Base-by-base conservation (phyloP, 2,888 invertebrate species). In the Cataglyphis albicans region DNA sequence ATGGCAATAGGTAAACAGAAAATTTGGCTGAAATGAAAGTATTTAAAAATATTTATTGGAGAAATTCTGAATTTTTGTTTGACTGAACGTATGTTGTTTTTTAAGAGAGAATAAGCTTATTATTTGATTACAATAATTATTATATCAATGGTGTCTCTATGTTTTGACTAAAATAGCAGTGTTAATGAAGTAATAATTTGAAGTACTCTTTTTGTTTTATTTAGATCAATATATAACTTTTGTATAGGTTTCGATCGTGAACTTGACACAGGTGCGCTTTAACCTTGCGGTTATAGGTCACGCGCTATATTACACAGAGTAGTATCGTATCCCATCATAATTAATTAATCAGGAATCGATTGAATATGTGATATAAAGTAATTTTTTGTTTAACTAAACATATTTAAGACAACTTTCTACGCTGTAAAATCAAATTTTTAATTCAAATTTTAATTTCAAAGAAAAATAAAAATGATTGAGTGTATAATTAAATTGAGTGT, bases 191-290 rank as follows among this genome's bases (percentile, higher is more conserved):
- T 3, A 35, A 75, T 64, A 64, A 64, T 64, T 64, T 6, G 25
- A 75, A 64, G 5, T 75, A 7, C 12, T 48, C 61, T 63, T 74
- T 75, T 21, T 61, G 25, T 64, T 84, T 87, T 1, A 29, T 72
- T 35, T 88, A 87, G 59, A 87, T 86, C 61, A 29, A 29, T 44
- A 12, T 55, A 29, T 29, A 15, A 38, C 44, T 63, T 44, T 21
- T 21, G 10, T 5, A n/a, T 4, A 52, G 18, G 35, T 52, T 15
- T 52, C 12, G 35, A 75, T 75, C 52, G 25, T 75, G 75, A 75
- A 75, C 64, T 75, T 75, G 75, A 75, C 75, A 75, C 3, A 75
- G 63, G 63, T 64, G 48, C 64, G 25, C 64, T 75, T 75, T 64
- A 75, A 75, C 48, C 64, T 64, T 52, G 52, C 52, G 48, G 44